Conservation (phyloP, 2,888 invertebrate genomes). For the Chrysina gloriosa region DNA sequence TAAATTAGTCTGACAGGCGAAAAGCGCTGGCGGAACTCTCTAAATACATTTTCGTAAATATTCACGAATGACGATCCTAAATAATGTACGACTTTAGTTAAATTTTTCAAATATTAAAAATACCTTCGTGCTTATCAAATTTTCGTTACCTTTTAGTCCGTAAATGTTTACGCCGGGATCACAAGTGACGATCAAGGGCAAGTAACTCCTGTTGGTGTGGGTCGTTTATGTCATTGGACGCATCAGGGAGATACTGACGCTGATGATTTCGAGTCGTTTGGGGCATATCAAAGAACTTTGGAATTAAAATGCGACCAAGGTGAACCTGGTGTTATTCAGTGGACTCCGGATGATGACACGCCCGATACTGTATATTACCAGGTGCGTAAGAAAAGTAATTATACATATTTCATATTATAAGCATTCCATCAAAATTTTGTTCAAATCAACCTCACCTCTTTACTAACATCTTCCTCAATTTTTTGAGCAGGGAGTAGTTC, state of each 20-base stretch:
- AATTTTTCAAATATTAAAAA: too few relatives aligned
- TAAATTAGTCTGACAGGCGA: too few relatives aligned
- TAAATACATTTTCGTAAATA: too few relatives aligned
- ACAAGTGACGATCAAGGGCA: conserved; percentile 76
- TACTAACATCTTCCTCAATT: conserved; percentile 11
- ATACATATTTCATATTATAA: background rate
- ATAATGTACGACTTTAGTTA: too few relatives aligned
- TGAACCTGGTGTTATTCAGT: conserved; percentile 85
- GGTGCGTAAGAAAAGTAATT: conserved; percentile 65
- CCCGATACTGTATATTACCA: conserved; percentile 95
- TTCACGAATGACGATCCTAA: too few relatives aligned
- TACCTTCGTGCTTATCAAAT: background rate
- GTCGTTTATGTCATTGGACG: conserved; percentile 90
- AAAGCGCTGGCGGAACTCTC: too few relatives aligned
- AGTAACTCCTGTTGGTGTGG: conserved; percentile 80
- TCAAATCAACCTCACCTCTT: too few relatives aligned
- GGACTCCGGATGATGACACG: conserved; percentile 87
- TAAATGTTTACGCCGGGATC: conserved; percentile 86
- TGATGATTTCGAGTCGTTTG: conserved; percentile 88
- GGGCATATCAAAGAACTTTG: conserved; percentile 88
- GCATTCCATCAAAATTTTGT: too few relatives aligned
- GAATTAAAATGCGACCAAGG: conserved; percentile 87
- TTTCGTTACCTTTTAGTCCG: conserved; percentile 67
- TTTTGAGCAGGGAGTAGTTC: too few relatives aligned
- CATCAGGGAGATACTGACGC: conserved; percentile 80